Evolutionary conservation across 2,888 invertebrate species (phyloP).

Genomic region (Drosophila rellima): DNA sequence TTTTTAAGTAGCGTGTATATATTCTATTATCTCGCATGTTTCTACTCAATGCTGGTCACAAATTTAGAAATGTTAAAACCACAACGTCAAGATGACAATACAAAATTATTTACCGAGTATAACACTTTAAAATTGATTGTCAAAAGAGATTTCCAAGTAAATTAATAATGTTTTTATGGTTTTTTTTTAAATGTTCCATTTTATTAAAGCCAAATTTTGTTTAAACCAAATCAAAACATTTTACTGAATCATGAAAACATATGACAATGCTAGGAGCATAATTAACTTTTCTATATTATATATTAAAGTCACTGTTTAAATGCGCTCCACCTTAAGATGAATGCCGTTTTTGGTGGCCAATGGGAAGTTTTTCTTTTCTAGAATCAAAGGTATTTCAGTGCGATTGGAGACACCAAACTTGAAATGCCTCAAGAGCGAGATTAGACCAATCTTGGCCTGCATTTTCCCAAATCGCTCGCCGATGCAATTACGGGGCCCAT

Average conservation of each 20-base stretch:
- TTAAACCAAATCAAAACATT: not conserved
- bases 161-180: not conserved
- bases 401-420: constrained; percentile 46
- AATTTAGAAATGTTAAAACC: not conserved
- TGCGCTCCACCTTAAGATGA: constrained; percentile 55
- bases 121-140: not conserved
- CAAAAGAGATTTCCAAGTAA: not conserved
- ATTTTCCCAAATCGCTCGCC: constrained; percentile 82
- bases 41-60: not conserved
- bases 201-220: not conserved
- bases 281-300: not conserved
- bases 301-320: not conserved
- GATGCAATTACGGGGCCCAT: constrained; percentile 82
- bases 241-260: not conserved
- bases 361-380: constrained; percentile 26
- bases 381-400: constrained; percentile 48
- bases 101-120: not conserved
- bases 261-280: not conserved
- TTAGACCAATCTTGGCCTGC: constrained; percentile 77
- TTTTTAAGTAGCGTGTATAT: too few relatives aligned
- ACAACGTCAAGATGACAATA: not conserved
- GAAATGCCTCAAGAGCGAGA: constrained; percentile 47
- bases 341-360: constrained; percentile 47
- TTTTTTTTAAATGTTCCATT: not conserved
- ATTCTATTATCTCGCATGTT: not conserved